phyloP scores from a whole-genome alignment of 2,113 vertebrate species.

The Sylvietta virens region DNA sequence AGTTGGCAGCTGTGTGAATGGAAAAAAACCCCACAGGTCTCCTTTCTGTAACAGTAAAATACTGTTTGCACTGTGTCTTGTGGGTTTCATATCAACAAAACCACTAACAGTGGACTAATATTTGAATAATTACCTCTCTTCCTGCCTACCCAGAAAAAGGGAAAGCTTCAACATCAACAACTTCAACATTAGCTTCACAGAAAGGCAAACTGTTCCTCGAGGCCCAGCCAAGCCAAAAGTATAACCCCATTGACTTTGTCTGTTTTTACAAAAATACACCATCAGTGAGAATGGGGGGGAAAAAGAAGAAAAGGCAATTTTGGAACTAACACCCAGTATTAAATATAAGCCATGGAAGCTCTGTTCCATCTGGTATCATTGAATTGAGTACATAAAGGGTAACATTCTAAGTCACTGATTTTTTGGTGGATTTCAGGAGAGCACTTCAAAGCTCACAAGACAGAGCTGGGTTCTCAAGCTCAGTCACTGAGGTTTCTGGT shows the following conservation, averaged over 20 bases:
- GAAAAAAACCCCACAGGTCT: neutral
- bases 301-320: neutral
- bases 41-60: neutral
- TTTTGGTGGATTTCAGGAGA: neutral
- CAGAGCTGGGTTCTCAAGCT: neutral
- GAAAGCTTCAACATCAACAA: neutral
- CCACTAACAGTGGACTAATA: neutral
- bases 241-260: neutral
- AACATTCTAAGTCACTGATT: neutral
- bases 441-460: neutral
- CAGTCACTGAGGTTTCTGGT: neutral
- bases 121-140: neutral
- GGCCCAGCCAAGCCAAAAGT: neutral
- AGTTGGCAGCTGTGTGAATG: neutral
- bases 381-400: neutral
- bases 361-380: neutral
- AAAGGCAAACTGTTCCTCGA: neutral
- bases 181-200: neutral
- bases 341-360: neutral
- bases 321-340: neutral
- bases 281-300: fast-evolving
- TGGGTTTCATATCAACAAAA: neutral
- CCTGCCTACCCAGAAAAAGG: neutral
- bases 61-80: neutral
- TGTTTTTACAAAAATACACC: neutral